Base-by-base conservation (phyloP, 2,797 vertebrate genomes). In the Antennarius maculatus region DNA sequence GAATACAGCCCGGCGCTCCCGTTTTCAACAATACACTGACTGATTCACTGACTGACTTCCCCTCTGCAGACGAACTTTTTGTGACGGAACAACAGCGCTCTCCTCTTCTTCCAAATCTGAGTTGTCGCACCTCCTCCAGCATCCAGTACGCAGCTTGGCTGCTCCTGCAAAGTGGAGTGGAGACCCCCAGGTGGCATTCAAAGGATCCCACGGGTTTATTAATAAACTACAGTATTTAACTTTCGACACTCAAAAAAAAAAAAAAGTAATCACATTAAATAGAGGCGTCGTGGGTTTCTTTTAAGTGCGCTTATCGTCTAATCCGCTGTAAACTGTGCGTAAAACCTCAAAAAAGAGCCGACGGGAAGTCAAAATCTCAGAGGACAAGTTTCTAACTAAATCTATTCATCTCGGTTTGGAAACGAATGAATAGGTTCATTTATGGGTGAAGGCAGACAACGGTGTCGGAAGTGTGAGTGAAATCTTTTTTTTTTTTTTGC, bases 61-160 rank as follows among this genome's bases (percentile, higher is more conserved):
- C 62, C 54, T 10, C 54, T 10, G 64, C 68, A 34, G 51, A 37
- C 11, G 42, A 17, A 51, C 53, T 56, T 6, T 18, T 27, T 39
- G 67, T 16, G 76, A 73, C 71, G 77, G 63, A 85, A 61, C 84
- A 80, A 78, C 81, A 82, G 81, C 80, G 82, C 82, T 79, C 81
- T 72, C 71, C 61, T 71, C 82, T 61, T 65, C 84, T 68, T 69
- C 79, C 64, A 72, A 64, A 58, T 73, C 66, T 37, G 29, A 66
- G 51, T 1, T 54, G 49, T 18, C 52, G 68, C 81, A 47, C 79
- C 81, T 68, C 82, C 86, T 71, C 74, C 73, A 86, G 77, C 85
- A 88, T 83, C 79, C 71, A 79, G 16, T 29, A 63, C 34, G 48
- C 57, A 3, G 59, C 16, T 1, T 2, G 1, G 23, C 10, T n/a